Base-by-base conservation (phyloP, 2,113 vertebrate genomes). In the Phoxinus phoxinus region DNA sequence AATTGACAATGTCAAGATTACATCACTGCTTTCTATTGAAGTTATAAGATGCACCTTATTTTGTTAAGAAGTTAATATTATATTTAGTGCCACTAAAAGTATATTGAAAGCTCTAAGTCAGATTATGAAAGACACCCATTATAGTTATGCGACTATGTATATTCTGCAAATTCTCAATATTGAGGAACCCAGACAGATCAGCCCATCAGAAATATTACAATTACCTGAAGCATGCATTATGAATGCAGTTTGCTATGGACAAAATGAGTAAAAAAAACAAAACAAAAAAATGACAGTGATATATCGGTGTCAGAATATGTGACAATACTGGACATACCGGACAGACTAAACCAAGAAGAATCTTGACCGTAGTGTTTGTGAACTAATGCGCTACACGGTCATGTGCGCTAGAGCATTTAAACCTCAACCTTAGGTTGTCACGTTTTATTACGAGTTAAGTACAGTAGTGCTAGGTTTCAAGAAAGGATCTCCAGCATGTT, bases 31-130 rank as follows among this genome's bases (percentile, higher is more conserved):
- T 85, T 87, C 86, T 79, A 76, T 76, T 71, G 84, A 91, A 91
- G 89, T 89, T 91, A 90, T 92, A 90, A 88, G 87, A 95, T 93
- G 95, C 94, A 95, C 95, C 94, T 95, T 95, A 95, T 93, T 94
- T 94, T 94, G 91, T 93, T 90, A 94, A 93, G 88, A 90, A 91
- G 75, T 86, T 90, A 91, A 91, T 86, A 88, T 91, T 92, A 91
- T 61, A 53, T 90, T 44, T 67, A 86, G 91, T 91, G 92, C 92
- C 92, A 93, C 93, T 91, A 83, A 93, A 89, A 91, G 85, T 90
- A 77, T 88, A 87, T 73, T 51, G 89, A 91, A 93, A 81, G 90
- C 81, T 67, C 90, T 86, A 92, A 91, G 90, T 87, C 87, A 84
- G 78, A 74, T 82, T 85, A 81, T 73, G 82, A 81, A 85, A 86